Base-by-base conservation (phyloP, 2,888 invertebrate species). In the Galeruca laticollis region DNA sequence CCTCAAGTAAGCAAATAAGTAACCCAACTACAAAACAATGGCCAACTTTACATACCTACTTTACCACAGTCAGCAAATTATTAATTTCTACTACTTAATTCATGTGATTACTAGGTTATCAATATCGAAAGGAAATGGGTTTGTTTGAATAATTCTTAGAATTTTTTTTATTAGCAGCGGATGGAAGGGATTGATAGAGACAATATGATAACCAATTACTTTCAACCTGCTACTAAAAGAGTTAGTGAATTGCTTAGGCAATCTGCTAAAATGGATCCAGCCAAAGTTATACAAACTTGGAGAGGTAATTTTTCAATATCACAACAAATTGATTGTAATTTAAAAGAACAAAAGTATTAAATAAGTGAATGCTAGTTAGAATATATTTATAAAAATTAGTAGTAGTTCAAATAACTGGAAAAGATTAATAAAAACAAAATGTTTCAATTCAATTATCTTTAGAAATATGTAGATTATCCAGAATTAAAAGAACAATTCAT, bases 131-230 rank as follows among this genome's bases (percentile, higher is more conserved):
- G 6, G 26, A 26, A 26, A 6, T 6, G 26, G 6, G 3, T 5
- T 26, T 1, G 6, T 26, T 26, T 43, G 8, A 43, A 43, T 43
- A 43, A 43, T 13, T 43, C 11, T 13, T 43, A 13, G 43, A 13
- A 0, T 49, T 51, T 35, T 47, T 11, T 54, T 37, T 60, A 52
- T 66, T 40, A 54, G 35, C 61, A 75, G 75, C 72, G 70, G 68
- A 54, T 73, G 54, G 71, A 76, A 21, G 61, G 69, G 15, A 69
- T 21, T 26, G 69, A 71, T 33, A 60, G 88, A 69, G 89, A 90
- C 71, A 89, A 92, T 74, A 88, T 93, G 69, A 90, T 92, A 0
- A 90, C 89, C 59, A 91, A 88, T 77, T 94, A 94, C 82, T 94
- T 94, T 84, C 91, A 92, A 78, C 90, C 92, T 13, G 75, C 81